A percentile compares a stretch with the other conserved stretches of the same genome.
Evolutionary conservation across 2,888 invertebrate genomes (phyloP).

Genomic region (Choristoneura rosaceana): DNA sequence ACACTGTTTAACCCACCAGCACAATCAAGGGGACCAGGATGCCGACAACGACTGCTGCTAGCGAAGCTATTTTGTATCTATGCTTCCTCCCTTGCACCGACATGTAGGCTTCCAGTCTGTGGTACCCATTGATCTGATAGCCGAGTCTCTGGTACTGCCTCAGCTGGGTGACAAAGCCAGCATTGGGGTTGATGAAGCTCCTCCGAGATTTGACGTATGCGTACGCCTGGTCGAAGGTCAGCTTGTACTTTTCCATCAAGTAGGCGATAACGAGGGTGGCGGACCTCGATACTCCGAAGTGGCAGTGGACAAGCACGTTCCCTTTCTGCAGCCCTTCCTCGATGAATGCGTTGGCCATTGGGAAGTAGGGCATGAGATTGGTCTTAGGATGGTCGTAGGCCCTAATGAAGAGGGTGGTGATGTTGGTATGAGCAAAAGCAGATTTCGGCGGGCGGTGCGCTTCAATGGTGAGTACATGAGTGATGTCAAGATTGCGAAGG

Average conservation of each 20-base stretch:
- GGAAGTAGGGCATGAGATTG: conserved; percentile 78
- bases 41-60: conserved; percentile 69
- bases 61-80: conserved; percentile 73
- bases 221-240: conserved; percentile 95
- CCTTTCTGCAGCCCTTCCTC: conserved; percentile 86
- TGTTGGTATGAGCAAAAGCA: conserved; percentile 67
- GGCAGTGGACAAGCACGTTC: conserved; percentile 96
- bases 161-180: conserved; percentile 97
- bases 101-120: conserved; percentile 72
- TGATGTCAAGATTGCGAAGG: conserved; percentile 72
- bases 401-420: conserved; percentile 78
- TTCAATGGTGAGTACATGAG: conserved; percentile 81
- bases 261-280: conserved; percentile 98
- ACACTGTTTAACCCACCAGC: conserved; percentile 61
- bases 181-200: conserved; percentile 96
- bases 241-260: conserved; percentile 94
- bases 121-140: conserved; percentile 70
- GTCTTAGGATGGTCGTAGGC: conserved; percentile 77
- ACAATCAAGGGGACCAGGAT: conserved; percentile 71
- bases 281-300: conserved; percentile 97
- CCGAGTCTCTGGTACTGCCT: conserved; percentile 85
- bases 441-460: conserved; percentile 71
- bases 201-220: conserved; percentile 93
- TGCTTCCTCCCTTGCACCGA: conserved; percentile 72
- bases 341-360: conserved; percentile 79